Conservation (phyloP, 2,888 invertebrate species). For the Cantharis nigra region DNA sequence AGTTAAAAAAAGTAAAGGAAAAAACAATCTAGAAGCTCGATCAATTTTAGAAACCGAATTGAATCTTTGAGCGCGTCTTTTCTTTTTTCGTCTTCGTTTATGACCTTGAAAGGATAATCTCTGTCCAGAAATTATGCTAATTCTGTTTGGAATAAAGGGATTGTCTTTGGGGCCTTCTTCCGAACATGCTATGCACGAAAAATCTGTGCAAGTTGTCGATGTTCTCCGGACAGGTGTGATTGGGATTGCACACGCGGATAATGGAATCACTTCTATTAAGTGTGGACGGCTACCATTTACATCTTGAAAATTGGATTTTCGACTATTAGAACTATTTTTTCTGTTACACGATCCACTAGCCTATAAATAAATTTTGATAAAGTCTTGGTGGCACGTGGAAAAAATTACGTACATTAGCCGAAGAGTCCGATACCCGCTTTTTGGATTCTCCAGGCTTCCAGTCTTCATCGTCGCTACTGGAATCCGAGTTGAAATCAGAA, state of each 20-base stretch:
- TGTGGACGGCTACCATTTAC: constrained; percentile 36
- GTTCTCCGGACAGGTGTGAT: constrained; percentile 49
- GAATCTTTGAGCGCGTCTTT: constrained; percentile 64
- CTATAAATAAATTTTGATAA: constrained; percentile 12
- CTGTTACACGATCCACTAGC: constrained; percentile 10
- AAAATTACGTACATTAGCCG: constrained; percentile 18
- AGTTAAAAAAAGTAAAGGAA: constrained; percentile 74
- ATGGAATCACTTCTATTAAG: constrained; percentile 66
- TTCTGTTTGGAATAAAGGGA: constrained; percentile 27
- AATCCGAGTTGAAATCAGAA: constrained; percentile 65
- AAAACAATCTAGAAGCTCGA: constrained; percentile 72
- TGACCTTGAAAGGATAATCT: constrained; percentile 38
- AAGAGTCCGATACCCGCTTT: constrained; percentile 22
- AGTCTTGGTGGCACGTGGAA: not conserved
- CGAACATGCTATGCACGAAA: constrained; percentile 47
- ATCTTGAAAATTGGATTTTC: constrained; percentile 27
- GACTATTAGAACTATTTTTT: constrained; percentile 18
- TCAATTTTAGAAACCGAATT: constrained; percentile 85
- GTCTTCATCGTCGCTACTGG: constrained; percentile 61
- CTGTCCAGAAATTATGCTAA: constrained; percentile 39
- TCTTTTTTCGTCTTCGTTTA: constrained; percentile 46
- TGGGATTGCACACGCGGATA: constrained; percentile 63
- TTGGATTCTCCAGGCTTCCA: constrained; percentile 26
- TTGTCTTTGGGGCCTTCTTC: constrained; percentile 31
- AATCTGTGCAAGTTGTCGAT: constrained; percentile 52